A percentile compares a stretch with the other conserved stretches of the same genome.
phyloP scores from a whole-genome alignment of 1,140 invertebrate species.

The Dinothrombium tinctorium region DNA sequence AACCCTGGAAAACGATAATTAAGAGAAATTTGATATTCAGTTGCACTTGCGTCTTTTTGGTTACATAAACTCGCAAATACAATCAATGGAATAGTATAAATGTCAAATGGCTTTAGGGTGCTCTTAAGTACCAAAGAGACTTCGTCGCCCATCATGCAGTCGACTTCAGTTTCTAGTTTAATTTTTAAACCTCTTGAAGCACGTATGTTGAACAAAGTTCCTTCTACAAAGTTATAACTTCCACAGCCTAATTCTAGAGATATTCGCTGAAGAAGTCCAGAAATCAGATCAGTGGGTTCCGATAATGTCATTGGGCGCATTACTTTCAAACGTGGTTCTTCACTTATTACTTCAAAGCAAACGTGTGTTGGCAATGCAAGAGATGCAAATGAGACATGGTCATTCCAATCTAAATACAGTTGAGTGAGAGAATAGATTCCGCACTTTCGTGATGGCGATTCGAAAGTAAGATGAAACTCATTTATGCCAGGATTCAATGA shows the following conservation, averaged over 20 bases:
- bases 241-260: constrained; percentile 24
- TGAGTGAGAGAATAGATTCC: too few relatives aligned
- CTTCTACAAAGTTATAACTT: constrained; percentile 20
- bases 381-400: background rate
- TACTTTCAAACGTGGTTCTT: constrained; percentile 6
- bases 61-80: constrained; percentile 44
- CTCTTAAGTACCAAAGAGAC: too few relatives aligned
- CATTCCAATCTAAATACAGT: constrained; percentile 2
- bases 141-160: background rate
- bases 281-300: constrained; percentile 25
- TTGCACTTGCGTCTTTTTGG: constrained; percentile 33
- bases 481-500: constrained; percentile 43
- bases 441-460: too few relatives aligned
- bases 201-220: too few relatives aligned
- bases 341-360: constrained; percentile 4
- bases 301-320: background rate
- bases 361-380: background rate
- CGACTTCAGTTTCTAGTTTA: background rate
- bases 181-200: background rate
- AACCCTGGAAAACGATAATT: constrained; percentile 2
- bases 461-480: constrained; percentile 32
- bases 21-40: constrained; percentile 40
- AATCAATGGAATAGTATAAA: constrained; percentile 31
- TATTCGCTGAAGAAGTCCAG: constrained; percentile 26
- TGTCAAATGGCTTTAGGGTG: constrained; percentile 40